Conservation (phyloP, 2,113 vertebrate genomes). For the Struthidea cinerea region DNA sequence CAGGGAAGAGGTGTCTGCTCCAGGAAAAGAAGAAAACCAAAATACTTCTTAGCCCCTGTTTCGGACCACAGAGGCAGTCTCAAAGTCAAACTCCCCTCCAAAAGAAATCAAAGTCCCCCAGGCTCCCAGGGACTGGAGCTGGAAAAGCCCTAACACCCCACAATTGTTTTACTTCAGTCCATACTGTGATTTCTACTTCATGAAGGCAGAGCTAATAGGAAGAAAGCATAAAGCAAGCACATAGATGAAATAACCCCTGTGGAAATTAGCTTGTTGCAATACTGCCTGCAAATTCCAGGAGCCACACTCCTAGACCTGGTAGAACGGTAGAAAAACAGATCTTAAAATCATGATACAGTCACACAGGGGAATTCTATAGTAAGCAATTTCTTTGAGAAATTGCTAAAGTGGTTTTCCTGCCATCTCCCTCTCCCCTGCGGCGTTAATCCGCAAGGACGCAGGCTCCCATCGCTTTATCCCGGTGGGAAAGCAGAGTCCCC, state of each 20-base stretch:
- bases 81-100: not conserved
- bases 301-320: not conserved
- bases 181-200: not conserved
- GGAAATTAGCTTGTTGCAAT: not conserved
- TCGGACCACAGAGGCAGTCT: not conserved
- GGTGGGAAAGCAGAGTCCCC: not conserved
- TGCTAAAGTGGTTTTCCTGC: not conserved
- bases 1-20: not conserved
- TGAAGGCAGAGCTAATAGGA: not conserved
- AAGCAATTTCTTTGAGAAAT: not conserved
- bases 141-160: not conserved
- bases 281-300: not conserved
- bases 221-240: not conserved
- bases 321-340: not conserved
- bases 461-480: fast-evolving
- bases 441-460: not conserved
- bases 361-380: not conserved
- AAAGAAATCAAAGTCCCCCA: not conserved
- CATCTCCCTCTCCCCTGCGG: not conserved
- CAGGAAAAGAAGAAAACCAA: not conserved
- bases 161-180: not conserved
- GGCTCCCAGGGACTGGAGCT: not conserved
- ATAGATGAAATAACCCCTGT: not conserved
- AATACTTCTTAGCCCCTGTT: not conserved
- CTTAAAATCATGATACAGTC: not conserved